Conservation (phyloP, 2,888 invertebrate species). For the Unio delphinus region DNA sequence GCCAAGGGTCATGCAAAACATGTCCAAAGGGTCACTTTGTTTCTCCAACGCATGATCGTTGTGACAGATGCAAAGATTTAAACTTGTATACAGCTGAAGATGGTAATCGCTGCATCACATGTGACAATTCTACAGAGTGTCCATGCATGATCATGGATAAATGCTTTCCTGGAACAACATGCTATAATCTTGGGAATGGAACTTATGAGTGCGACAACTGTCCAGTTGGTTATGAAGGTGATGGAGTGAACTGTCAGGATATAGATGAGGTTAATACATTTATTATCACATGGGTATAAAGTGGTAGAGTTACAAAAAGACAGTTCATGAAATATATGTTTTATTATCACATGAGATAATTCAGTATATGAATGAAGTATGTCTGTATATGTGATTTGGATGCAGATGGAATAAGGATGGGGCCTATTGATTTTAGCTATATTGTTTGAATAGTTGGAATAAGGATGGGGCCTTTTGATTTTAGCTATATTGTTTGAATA, state of each 20-base stretch:
- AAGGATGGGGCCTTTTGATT: no score
- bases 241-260: conserved; percentile 58
- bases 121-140: conserved; percentile 42
- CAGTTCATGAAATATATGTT: no score
- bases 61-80: conserved; percentile 41
- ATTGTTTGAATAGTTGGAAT: no score
- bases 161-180: conserved; percentile 43
- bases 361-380: no score
- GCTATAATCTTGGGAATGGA: conserved; percentile 45
- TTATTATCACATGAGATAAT: no score
- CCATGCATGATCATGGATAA: conserved; percentile 46
- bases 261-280: conserved; percentile 54
- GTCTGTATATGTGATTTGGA: no score
- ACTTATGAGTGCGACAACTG: conserved; percentile 48
- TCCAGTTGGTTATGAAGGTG: conserved; percentile 52
- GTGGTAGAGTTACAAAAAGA: no score
- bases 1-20: conserved; percentile 36
- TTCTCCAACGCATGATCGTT: conserved; percentile 52
- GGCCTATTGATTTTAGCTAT: no score
- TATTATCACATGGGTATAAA: no score
- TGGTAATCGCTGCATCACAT: conserved; percentile 43
- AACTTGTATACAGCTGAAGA: conserved; percentile 45
- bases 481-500: no score
- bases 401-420: no score
- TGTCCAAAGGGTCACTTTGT: conserved; percentile 52